Evolutionary conservation across 1,140 invertebrate genomes (phyloP).

Genomic region (Apis dorsata): DNA sequence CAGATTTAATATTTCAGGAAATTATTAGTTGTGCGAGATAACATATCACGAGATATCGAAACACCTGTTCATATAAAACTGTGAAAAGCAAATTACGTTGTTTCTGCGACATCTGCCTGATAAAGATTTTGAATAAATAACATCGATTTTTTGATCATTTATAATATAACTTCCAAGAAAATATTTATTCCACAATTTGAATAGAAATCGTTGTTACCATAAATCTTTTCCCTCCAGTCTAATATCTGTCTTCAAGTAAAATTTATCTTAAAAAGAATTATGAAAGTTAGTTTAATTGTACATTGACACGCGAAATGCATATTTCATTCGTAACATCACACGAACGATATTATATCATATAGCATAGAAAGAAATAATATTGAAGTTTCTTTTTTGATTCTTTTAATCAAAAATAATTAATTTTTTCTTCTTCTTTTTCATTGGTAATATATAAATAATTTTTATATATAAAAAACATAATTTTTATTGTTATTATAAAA

Average conservation of each 20-base stretch:
- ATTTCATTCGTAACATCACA: no score
- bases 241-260: background rate
- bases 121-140: background rate
- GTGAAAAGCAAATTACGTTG: background rate
- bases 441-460: no score
- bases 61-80: conserved; percentile 28
- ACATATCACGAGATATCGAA: conserved; percentile 20
- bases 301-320: no score
- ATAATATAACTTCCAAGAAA: no score
- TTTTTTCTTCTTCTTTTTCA: no score
- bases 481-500: no score
- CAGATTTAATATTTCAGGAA: background rate
- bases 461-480: no score
- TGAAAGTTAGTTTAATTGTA: no score
- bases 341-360: no score
- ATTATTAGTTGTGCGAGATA: background rate
- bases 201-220: background rate
- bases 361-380: no score
- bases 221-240: background rate
- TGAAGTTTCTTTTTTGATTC: no score
- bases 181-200: background rate
- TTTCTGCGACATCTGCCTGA: conserved; percentile 3
- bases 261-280: background rate
- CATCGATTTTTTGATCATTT: background rate
- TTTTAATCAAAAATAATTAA: no score